A percentile compares a stretch with the other conserved stretches of the same genome.
Evolutionary conservation across 2,113 vertebrate genomes (phyloP).

Genomic region (Silurus glanis): DNA sequence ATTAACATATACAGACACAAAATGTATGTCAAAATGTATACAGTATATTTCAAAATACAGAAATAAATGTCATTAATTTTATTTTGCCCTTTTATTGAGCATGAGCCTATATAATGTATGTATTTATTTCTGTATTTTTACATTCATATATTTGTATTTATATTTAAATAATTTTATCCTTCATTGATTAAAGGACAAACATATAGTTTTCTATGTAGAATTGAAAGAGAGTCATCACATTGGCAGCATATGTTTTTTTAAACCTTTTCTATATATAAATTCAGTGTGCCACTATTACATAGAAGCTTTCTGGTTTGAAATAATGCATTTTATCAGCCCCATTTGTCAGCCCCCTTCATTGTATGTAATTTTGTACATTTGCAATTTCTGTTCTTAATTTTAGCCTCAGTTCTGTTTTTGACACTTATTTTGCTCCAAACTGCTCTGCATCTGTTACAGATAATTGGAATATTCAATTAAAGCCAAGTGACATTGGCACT

Average conservation of each 20-base stretch:
- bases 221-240: constrained; percentile 78
- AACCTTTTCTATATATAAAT: neutral
- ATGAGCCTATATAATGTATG: no score
- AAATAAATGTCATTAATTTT: no score
- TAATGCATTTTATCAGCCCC: neutral
- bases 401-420: neutral
- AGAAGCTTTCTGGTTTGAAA: neutral
- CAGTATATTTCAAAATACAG: no score
- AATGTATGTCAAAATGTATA: no score
- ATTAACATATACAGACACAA: no score
- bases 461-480: neutral
- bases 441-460: neutral
- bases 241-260: constrained; percentile 57
- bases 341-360: neutral
- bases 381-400: neutral
- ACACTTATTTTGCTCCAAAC: neutral
- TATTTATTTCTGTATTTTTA: no score
- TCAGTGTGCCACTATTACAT: neutral
- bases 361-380: neutral
- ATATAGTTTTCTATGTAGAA: constrained; percentile 70
- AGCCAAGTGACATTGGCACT: neutral
- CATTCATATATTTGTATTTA: neutral
- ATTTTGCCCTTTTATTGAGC: no score
- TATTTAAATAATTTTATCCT: constrained; percentile 67
- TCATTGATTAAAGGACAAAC: constrained; percentile 62